phyloP scores from a whole-genome alignment of 1,140 invertebrate genomes.

The Ceratina australensis region DNA sequence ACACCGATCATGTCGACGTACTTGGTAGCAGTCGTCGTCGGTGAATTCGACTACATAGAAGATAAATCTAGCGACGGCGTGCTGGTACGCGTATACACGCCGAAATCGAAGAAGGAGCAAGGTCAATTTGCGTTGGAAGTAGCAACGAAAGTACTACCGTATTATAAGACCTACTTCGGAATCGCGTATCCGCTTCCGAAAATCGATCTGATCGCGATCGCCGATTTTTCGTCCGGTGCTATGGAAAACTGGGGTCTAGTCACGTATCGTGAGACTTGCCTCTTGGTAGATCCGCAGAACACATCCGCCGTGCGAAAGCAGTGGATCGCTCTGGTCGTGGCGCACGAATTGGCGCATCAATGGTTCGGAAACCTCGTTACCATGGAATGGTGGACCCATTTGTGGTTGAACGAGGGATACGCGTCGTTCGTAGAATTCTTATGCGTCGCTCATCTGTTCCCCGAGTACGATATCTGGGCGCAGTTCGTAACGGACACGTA shows the following conservation, averaged over 20 bases:
- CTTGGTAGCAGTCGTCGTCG: constrained; percentile 94
- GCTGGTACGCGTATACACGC: constrained; percentile 94
- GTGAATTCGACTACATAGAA: constrained; percentile 97
- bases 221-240: constrained; percentile 94
- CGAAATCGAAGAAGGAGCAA: constrained; percentile 94
- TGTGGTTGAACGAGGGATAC: constrained; percentile 97
- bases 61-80: constrained; percentile 89
- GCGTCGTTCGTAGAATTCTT: constrained; percentile 94
- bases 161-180: constrained; percentile 96
- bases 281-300: constrained; percentile 91
- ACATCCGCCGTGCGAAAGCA: constrained; percentile 91
- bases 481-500: constrained; percentile 93
- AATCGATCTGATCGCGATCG: constrained; percentile 96
- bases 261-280: constrained; percentile 90
- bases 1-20: constrained; percentile 99
- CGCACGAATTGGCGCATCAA: constrained; percentile 93
- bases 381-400: constrained; percentile 93
- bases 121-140: constrained; percentile 95
- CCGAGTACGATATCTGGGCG: constrained; percentile 96
- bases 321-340: constrained; percentile 92
- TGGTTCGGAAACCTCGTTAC: constrained; percentile 95
- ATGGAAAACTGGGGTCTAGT: constrained; percentile 98
- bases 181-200: constrained; percentile 98
- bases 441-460: constrained; percentile 92
- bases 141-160: constrained; percentile 91